phyloP scores from a whole-genome alignment of 2,113 vertebrate species.

The Maccullochella peelii region DNA sequence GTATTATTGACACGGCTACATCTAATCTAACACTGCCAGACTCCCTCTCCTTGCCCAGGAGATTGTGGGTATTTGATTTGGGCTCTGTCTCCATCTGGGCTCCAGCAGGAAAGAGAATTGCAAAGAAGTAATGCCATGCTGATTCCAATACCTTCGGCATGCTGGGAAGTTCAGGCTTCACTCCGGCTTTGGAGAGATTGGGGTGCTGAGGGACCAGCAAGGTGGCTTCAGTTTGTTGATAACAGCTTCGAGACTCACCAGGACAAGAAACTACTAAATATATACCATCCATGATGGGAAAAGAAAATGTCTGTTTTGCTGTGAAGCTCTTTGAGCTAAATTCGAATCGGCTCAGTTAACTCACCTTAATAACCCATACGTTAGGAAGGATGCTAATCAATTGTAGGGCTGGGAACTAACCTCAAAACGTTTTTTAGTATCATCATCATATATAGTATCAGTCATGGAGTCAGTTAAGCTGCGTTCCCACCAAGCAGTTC shows the following conservation, averaged over 20 bases:
- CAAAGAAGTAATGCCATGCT: constrained; percentile 29
- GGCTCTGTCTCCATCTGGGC: constrained; percentile 59
- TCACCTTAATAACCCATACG: neutral
- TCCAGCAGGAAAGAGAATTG: constrained; percentile 52
- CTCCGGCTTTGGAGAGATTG: constrained; percentile 27
- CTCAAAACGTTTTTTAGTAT: neutral
- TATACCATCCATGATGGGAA: neutral
- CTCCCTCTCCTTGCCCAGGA: constrained; percentile 37
- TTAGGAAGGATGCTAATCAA: neutral
- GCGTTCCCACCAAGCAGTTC: too few relatives aligned
- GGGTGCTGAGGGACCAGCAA: neutral
- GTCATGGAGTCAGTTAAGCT: too few relatives aligned
- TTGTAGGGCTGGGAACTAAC: neutral
- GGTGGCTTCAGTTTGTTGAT: constrained; percentile 10
- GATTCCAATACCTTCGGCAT: constrained; percentile 26
- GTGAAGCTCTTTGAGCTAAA: neutral
- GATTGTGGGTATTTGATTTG: constrained; percentile 62
- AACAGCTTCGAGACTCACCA: neutral
- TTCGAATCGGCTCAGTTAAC: neutral
- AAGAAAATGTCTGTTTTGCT: neutral
- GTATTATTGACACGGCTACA: constrained; percentile 60
- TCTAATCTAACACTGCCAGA: constrained; percentile 64
- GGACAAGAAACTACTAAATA: neutral
- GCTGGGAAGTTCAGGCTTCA: constrained; percentile 40
- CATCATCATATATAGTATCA: too few relatives aligned